Evolutionary conservation across 2,888 invertebrate genomes (phyloP).

Genomic region (Callosobruchus maculatus): DNA sequence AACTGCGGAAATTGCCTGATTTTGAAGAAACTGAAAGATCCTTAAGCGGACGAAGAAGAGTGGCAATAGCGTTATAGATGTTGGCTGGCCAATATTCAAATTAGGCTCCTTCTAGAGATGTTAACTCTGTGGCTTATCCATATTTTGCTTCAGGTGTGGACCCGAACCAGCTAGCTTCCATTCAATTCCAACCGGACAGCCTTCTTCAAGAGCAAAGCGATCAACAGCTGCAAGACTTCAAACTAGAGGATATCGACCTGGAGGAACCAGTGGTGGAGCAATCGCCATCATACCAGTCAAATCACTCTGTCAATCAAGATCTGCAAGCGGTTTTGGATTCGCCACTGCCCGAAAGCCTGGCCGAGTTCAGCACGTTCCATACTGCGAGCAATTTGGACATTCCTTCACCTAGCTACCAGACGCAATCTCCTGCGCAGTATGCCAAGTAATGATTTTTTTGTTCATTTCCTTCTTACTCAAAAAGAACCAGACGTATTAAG

Average conservation of each 20-base stretch:
- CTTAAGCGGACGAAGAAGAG: no score
- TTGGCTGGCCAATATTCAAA: no score
- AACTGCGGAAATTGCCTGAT: no score
- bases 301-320: conserved; percentile 63
- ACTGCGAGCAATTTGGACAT: conserved; percentile 46
- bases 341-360: conserved; percentile 73
- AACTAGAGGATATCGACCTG: conserved; percentile 60
- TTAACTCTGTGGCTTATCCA: no score
- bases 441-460: conserved; percentile 23
- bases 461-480: background rate
- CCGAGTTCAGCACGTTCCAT: conserved; percentile 80
- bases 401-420: conserved; percentile 48
- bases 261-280: conserved; percentile 51
- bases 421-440: conserved; percentile 47
- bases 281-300: conserved; percentile 50
- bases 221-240: conserved; percentile 62
- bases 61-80: no score
- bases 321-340: conserved; percentile 75
- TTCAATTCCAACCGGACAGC: conserved; percentile 48
- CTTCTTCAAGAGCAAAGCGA: conserved; percentile 61
- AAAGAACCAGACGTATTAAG: no score
- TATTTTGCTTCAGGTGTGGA: conserved; percentile 48
- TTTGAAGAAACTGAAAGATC: no score
- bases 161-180: conserved; percentile 55
- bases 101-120: no score